Percentiles rank a stretch among this genome's conserved stretches.
These are phyloP conservation scores for Meloidogyne exigua DNA, from an alignment of 1,140 invertebrate species.

Conservation along the genomic window DNA sequence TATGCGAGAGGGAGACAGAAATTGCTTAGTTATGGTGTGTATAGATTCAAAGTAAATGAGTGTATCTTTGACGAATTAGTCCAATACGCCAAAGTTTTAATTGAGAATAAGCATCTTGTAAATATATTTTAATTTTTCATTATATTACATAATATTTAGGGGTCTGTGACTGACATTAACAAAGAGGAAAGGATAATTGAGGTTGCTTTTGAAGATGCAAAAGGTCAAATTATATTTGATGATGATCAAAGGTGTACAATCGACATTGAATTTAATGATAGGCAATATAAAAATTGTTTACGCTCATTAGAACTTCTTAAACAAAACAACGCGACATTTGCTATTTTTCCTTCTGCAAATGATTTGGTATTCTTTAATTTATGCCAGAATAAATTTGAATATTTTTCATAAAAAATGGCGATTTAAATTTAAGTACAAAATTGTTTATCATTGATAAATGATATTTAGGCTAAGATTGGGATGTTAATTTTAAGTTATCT, in stretches of 20 bases:
- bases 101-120: background rate
- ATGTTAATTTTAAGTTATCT: no score
- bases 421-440: no score
- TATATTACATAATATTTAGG: background rate
- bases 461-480: no score
- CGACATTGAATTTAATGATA: slow-evolving; percentile 16
- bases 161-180: background rate
- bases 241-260: background rate
- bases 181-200: background rate
- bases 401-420: no score
- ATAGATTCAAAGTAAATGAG: background rate
- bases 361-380: slow-evolving; percentile 8
- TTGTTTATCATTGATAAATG: no score
- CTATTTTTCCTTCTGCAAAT: background rate
- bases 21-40: background rate
- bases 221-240: slow-evolving; percentile 2
- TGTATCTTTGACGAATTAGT: background rate
- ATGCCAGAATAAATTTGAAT: background rate
- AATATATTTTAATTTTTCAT: background rate
- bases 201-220: background rate
- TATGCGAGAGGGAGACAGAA: background rate
- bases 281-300: slow-evolving; percentile 7
- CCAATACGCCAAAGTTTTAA: background rate
- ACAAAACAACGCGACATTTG: background rate
- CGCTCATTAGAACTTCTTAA: background rate